These are phyloP conservation scores for Troglohyphantes excavatus DNA, from an alignment of 2,888 invertebrate genomes.

Conservation along the genomic window DNA sequence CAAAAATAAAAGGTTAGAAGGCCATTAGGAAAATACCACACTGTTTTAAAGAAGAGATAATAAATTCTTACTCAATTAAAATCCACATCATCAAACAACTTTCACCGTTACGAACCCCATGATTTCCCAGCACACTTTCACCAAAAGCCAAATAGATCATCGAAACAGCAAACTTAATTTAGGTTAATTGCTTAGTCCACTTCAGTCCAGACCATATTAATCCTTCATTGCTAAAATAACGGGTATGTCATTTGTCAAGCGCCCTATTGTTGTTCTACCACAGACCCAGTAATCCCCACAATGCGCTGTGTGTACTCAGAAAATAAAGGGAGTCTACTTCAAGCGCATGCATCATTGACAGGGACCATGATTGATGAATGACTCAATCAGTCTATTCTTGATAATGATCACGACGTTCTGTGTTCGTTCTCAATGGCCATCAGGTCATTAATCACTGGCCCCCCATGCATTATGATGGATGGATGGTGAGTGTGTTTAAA, in stretches of 20 bases:
- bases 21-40: too few relatives aligned
- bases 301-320: conserved; percentile 16
- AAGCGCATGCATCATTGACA: conserved; percentile 40
- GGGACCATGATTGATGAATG: conserved; percentile 48
- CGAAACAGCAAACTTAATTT: not conserved
- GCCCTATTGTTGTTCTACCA: not conserved
- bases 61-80: too few relatives aligned
- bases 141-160: too few relatives aligned
- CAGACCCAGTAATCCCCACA: not conserved
- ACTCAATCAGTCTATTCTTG: conserved; percentile 45
- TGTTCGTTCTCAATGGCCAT: conserved; percentile 44
- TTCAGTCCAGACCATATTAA: conserved; percentile 1
- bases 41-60: too few relatives aligned
- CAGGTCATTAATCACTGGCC: conserved; percentile 32
- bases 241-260: conserved; percentile 21
- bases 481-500: conserved; percentile 30
- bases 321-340: conserved; percentile 33
- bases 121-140: too few relatives aligned
- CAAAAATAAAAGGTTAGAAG: too few relatives aligned
- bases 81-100: too few relatives aligned
- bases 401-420: conserved; percentile 40
- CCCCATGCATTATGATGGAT: conserved; percentile 27
- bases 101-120: too few relatives aligned
- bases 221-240: not conserved
- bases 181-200: not conserved